Conservation (phyloP, 2,888 invertebrate species). For the Patella depressa region DNA sequence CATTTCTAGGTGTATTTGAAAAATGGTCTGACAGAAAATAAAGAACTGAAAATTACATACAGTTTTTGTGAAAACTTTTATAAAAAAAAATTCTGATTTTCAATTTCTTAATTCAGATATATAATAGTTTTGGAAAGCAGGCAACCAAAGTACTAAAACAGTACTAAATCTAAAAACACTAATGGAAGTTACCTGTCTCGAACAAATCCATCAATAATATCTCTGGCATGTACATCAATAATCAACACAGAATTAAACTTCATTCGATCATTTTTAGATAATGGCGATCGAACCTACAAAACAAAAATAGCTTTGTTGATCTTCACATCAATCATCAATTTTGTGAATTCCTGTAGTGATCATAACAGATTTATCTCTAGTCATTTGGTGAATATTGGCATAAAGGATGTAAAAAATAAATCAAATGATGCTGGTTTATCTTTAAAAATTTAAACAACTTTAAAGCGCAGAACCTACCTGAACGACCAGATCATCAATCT, state of each 20-base stretch:
- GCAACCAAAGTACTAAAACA: no score
- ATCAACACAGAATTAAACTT: constrained; percentile 92
- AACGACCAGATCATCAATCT: constrained; percentile 87
- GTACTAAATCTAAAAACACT: no score
- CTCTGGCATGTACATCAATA: constrained; percentile 91
- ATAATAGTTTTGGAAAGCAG: no score
- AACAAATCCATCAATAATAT: constrained; percentile 84
- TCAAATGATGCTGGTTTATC: no score
- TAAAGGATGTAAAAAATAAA: no score
- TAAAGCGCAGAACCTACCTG: constrained; percentile 69
- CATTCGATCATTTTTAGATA: constrained; percentile 84
- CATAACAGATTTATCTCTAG: neutral
- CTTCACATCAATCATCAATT: neutral
- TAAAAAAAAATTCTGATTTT: no score
- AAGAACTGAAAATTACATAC: no score
- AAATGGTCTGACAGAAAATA: no score
- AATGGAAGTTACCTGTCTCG: constrained; percentile 70
- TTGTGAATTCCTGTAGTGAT: no score
- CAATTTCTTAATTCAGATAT: no score
- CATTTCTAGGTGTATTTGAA: no score
- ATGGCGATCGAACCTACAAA: constrained; percentile 77
- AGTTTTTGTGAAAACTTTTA: no score
- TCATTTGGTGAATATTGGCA: neutral
- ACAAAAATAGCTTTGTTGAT: neutral
- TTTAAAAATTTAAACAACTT: neutral